Base-by-base conservation (phyloP, 2,113 vertebrate genomes). In the Pangasianodon hypophthalmus region DNA sequence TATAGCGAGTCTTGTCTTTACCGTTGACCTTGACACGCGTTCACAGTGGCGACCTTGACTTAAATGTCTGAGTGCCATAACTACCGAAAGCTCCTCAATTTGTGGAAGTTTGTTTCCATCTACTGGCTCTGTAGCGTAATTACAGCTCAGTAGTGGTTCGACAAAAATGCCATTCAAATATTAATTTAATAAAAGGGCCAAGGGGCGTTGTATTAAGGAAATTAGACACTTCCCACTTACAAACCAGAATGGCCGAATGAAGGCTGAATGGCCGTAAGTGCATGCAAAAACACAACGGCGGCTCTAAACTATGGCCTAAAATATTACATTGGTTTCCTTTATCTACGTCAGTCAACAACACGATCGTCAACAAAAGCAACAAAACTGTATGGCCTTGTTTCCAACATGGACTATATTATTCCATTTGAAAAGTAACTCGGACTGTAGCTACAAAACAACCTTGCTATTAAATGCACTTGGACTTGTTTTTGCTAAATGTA, bases 81-180 rank as follows among this genome's bases (percentile, higher is more conserved):
- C 90, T 87, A 60, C 86, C n/a, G 87, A 46, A 88, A 54, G 77
- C 32, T 19, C 50, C 37, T 21, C 50, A 50, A 88, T 90, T 58
- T 37, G 60, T 92, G 58, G 92, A 90, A 26, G n/a, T 92, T 48
- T 90, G 84, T 93, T 92, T 94, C 95, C 95, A 94, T 92, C 95
- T 95, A 92, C 92, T 94, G 95, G 95, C 86, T 26, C 16, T 62
- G 37, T 79, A n/a, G 10, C 46, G 90, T 87, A 93, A 94, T 82
- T 91, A 69, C 56, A 32, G 46, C 46, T 80, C 19, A 41, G 75
- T 21, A 0, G 24, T 13, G 1, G 26, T 75, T 58, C 46, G 41
- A 29, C 6, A 19, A 32, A 46, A 44, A 80, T 85, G 6, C 4
- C 26, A 71, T n/a, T 60, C 9, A 19, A 58, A 88, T 2, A 83